Conservation (phyloP, 1,140 invertebrate species). For the Dufourea novaeangliae region DNA sequence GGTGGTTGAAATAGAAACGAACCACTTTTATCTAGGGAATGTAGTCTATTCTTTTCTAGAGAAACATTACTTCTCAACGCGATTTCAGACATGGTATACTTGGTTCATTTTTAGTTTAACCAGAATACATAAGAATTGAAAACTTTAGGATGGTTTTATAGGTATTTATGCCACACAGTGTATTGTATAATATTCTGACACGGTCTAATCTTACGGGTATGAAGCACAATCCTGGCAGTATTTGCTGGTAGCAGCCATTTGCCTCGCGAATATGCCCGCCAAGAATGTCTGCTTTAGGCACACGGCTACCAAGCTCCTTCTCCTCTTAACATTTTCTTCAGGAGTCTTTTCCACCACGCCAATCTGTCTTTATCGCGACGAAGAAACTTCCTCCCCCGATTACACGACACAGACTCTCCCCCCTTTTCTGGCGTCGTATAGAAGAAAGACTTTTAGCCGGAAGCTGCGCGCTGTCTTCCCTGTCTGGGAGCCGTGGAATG, state of each 20-base stretch:
- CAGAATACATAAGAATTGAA: no score
- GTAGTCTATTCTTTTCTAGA: no score
- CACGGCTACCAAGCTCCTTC: background rate
- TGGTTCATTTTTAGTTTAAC: no score
- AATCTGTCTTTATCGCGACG: conserved; percentile 32
- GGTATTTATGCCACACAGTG: no score
- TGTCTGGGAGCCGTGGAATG: background rate
- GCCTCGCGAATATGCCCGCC: conserved; percentile 12
- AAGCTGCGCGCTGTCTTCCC: background rate
- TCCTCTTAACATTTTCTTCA: background rate
- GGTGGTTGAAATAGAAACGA: no score
- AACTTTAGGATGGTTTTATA: no score
- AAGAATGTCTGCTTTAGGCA: conserved; percentile 17
- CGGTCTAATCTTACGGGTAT: background rate
- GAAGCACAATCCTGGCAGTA: background rate
- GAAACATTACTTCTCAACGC: no score
- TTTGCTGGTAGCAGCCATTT: background rate
- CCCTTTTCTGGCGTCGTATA: background rate
- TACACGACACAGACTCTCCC: background rate
- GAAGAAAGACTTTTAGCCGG: background rate
- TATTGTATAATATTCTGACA: background rate
- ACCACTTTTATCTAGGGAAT: no score
- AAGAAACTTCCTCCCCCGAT: conserved; percentile 17
- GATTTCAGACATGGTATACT: no score
- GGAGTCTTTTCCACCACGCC: conserved; percentile 22